Evolutionary conservation across 2,113 vertebrate species (phyloP), one percentile per base, ranked within the genome.

Genomic region (Mola mola): DNA sequence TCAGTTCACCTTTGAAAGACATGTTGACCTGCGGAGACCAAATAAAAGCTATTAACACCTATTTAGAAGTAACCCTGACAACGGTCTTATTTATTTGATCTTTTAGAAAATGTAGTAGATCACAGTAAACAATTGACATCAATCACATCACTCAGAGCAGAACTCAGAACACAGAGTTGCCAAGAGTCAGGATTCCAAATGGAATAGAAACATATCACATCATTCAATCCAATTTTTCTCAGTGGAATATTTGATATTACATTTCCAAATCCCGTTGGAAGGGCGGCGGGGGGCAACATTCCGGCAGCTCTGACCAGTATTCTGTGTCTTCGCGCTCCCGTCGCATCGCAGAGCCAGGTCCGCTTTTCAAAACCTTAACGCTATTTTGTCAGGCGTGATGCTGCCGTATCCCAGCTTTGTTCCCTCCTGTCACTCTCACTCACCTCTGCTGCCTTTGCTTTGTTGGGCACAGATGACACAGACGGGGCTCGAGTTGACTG

Each of bases 1-100:
- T 88, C 75, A 95, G 84, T 78, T 92, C 51, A 47, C 75, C 73
- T 41, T 87, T 43, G 79, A 93, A 88, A 78, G 90, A 86, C 93
- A 92, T 93, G 72, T 68, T 90, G 75, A 88, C 79, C 75, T 92
- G 22, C 41, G 44, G 49, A 37, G 73, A 64, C 20, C 11, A 50
- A 12, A 75, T 4, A 28, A 8, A 40, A 36, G 1, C 4, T 6
- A 47, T 36, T 16, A 49, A 3, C 16, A n/a, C n/a, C n/a, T n/a
- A n/a, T n/a, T n/a, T n/a, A n/a, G n/a, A n/a, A n/a, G n/a, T n/a
- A n/a, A n/a, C n/a, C n/a, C n/a, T n/a, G n/a, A n/a, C n/a, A n/a
- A n/a, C n/a, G n/a, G n/a, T n/a, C n/a, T n/a, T n/a, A n/a, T n/a
- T n/a, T n/a, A n/a, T n/a, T n/a, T n/a, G n/a, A n/a, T n/a, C n/a